These are phyloP conservation scores for Gymnoscopelus braueri DNA, from an alignment of 2,797 vertebrate genomes.

Conservation along the genomic window DNA sequence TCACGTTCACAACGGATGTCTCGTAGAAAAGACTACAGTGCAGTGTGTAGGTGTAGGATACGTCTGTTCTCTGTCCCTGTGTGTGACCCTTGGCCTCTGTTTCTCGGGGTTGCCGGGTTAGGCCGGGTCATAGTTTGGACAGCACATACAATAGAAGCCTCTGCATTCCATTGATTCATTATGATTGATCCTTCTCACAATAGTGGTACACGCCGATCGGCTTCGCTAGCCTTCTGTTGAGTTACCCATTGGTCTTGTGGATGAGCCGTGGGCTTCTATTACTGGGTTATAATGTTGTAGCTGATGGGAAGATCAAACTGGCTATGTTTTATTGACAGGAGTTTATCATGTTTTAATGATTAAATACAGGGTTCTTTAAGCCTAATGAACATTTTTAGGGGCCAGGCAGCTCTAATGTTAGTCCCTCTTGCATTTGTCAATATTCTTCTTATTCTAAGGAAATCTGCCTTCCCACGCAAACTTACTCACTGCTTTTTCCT, in stretches of 20 bases:
- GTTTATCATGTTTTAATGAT: no score
- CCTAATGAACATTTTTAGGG: no score
- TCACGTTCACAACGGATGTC: no score
- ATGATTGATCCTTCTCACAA: constrained; percentile 57
- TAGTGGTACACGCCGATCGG: constrained; percentile 73
- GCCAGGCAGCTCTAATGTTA: no score
- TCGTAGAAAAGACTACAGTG: background rate
- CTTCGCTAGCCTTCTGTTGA: constrained; percentile 49
- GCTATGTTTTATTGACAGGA: no score
- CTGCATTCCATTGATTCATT: constrained; percentile 45
- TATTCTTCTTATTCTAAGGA: no score
- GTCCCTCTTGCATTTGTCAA: no score
- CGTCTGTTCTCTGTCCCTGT: constrained; percentile 34
- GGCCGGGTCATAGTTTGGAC: constrained; percentile 54
- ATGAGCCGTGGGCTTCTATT: constrained; percentile 82
- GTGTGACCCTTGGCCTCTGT: constrained; percentile 38
- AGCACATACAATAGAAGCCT: constrained; percentile 47
- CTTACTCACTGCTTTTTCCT: no score
- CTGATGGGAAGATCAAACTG: no score
- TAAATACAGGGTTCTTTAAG: no score
- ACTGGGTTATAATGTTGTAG: no score
- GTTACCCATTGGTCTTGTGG: constrained; percentile 82
- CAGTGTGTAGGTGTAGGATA: background rate
- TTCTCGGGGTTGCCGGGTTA: constrained; percentile 56
- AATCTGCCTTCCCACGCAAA: no score